Base-by-base conservation (phyloP, 2,113 vertebrate species). In the Cranoglanis bouderius region DNA sequence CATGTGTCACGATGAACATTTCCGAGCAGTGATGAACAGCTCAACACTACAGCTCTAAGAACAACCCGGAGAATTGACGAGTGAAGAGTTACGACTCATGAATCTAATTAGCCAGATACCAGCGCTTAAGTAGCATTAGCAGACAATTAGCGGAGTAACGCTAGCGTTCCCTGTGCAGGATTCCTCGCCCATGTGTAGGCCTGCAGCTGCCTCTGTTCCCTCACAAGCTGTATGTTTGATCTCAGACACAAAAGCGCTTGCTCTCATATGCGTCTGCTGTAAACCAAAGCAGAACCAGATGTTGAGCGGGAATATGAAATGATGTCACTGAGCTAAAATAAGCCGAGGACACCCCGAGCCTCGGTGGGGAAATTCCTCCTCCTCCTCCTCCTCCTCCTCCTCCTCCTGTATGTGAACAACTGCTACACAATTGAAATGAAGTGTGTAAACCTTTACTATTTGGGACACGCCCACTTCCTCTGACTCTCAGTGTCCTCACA, bases 311-410 rank as follows among this genome's bases (percentile, higher is more conserved):
- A 85, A 84, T 32, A 43, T 84, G 80, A 46, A 88, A 49, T 72
- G 88, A 90, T 88, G 88, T 93, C 92, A 91, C 77, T 14, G 61
- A 63, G 85, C 87, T 86, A 88, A 61, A 84, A 92, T 87, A 88
- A 89, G 88, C 77, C 70, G 92, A 94, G 94, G 94, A 94, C 92
- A 91, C 90, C 93, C 94, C 93, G 4, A 49, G 70, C 49, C 61
- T 88, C 77, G 88, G 80, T 84, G 84, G 92, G 93, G 93, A 90
- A 93, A 82, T 94, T 95, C 93, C 94, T 94, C 90, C 70, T 89
- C 32, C 70, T 89, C 32, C 46, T 9, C 7, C 46, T 46, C 46
- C 46, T 49, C 46, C 9, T 49, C 46, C 46, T 95, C 93, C 94
- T 94, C 90, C 89, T 90, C 21, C 65, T 40, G 32, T 91, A 86